Percentiles rank a stretch among this genome's conserved stretches.
These are phyloP conservation scores for Acropora yongei DNA, from an alignment of 64 coral and sea anemone genomes.

Conservation along the genomic window DNA sequence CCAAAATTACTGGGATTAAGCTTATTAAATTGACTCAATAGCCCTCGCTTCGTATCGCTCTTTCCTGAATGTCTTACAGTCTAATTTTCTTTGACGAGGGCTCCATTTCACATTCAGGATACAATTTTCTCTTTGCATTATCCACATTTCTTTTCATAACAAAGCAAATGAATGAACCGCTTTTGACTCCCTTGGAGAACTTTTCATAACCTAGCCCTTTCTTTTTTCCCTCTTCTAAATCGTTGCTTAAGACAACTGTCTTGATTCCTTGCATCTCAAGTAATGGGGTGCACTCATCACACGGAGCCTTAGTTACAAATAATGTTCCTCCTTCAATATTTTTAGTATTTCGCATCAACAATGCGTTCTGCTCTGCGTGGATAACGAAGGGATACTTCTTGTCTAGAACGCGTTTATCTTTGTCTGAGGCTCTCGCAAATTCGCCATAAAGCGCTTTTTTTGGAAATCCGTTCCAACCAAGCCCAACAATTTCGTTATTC, in stretches of 20 bases:
- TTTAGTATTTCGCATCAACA: conserved; percentile 52
- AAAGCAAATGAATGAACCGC: background rate
- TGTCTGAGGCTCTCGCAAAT: conserved; percentile 25
- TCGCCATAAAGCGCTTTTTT: conserved; percentile 47
- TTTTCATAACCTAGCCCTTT: background rate
- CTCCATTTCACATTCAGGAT: too few relatives aligned
- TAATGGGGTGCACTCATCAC: conserved; percentile 67
- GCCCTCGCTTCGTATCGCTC: too few relatives aligned
- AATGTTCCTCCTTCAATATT: conserved; percentile 13
- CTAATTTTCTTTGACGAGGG: too few relatives aligned
- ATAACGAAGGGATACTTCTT: conserved; percentile 64
- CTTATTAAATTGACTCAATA: too few relatives aligned
- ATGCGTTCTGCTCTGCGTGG: conserved; percentile 82
- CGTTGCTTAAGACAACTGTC: conserved; percentile 24
- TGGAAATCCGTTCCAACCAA: conserved; percentile 62
- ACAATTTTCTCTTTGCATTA: too few relatives aligned
- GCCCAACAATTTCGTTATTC: conserved; percentile 9
- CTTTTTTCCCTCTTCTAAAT: background rate
- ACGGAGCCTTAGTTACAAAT: conserved; percentile 53
- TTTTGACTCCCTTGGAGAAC: background rate
- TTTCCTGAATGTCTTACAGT: too few relatives aligned
- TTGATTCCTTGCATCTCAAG: conserved; percentile 45
- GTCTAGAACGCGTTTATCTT: background rate
- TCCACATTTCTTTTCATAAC: background rate
- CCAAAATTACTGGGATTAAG: too few relatives aligned